phyloP scores from a whole-genome alignment of 2,888 invertebrate genomes.

The Cosmia trapezina region DNA sequence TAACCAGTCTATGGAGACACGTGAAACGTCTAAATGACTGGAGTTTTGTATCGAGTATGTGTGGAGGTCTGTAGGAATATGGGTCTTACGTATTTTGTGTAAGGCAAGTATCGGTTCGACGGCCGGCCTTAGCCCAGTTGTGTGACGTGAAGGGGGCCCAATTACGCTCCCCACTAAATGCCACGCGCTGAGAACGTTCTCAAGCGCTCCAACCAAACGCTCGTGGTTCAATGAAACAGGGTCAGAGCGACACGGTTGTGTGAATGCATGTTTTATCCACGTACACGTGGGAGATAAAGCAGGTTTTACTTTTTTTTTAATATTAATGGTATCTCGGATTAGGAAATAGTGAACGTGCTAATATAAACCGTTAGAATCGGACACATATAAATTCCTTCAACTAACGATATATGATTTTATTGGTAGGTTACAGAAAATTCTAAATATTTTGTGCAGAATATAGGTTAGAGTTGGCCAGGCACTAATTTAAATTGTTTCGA shows the following conservation, averaged over 20 bases:
- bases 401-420: neutral
- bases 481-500: neutral
- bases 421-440: neutral
- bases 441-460: neutral
- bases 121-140: slow-evolving; percentile 89
- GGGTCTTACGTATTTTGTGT: slow-evolving; percentile 73
- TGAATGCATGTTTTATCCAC: slow-evolving; percentile 61
- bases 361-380: slow-evolving; percentile 33
- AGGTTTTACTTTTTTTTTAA: slow-evolving; percentile 60
- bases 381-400: slow-evolving; percentile 1
- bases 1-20: slow-evolving; percentile 71
- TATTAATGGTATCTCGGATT: slow-evolving; percentile 46
- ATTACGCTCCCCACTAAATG: slow-evolving; percentile 74
- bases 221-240: slow-evolving; percentile 78
- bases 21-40: slow-evolving; percentile 45
- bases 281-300: slow-evolving; percentile 66
- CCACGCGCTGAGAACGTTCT: slow-evolving; percentile 76
- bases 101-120: slow-evolving; percentile 78
- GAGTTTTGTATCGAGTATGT: slow-evolving; percentile 50
- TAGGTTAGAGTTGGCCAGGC: neutral
- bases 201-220: slow-evolving; percentile 69
- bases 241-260: slow-evolving; percentile 70
- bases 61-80: slow-evolving; percentile 58
- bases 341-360: slow-evolving; percentile 55
- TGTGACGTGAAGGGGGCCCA: slow-evolving; percentile 86